These are phyloP conservation scores for Antitype chi DNA, from an alignment of 2,888 invertebrate genomes.

Conservation along the genomic window DNA sequence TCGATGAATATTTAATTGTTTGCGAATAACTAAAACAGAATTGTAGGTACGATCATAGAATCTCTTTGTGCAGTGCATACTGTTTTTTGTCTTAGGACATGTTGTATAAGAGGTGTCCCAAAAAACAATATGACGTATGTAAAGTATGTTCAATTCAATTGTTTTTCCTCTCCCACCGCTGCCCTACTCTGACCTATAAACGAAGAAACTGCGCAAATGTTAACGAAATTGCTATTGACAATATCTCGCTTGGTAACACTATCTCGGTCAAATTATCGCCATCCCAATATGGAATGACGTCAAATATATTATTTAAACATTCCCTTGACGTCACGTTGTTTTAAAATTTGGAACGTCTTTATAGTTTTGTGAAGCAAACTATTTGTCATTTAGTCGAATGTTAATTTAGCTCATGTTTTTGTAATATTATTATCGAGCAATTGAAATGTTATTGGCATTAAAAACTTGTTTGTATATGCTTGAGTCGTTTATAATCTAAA, in stretches of 20 bases:
- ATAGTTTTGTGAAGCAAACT: slow-evolving; percentile 45
- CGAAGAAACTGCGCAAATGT: slow-evolving; percentile 38
- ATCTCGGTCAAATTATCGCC: slow-evolving; percentile 53
- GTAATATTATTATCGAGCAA: slow-evolving; percentile 70
- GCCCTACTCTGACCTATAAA: slow-evolving; percentile 51
- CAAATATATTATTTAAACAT: slow-evolving; percentile 57
- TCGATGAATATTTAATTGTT: background rate
- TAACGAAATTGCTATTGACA: slow-evolving; percentile 15
- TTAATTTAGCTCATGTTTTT: slow-evolving; percentile 64
- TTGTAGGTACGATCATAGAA: background rate
- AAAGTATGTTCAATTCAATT: background rate
- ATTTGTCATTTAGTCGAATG: slow-evolving; percentile 47
- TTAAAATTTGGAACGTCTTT: slow-evolving; percentile 35
- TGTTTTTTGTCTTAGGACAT: background rate
- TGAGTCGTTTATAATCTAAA: slow-evolving; percentile 69
- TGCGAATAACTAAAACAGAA: slow-evolving; percentile 9
- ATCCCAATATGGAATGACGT: slow-evolving; percentile 63
- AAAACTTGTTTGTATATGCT: slow-evolving; percentile 66
- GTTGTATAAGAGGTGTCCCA: background rate
- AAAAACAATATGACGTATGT: background rate
- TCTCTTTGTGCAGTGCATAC: background rate
- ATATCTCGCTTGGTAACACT: slow-evolving; percentile 53
- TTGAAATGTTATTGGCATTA: slow-evolving; percentile 73
- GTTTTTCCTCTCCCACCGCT: slow-evolving; percentile 1
- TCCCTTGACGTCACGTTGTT: slow-evolving; percentile 69